Evolutionary conservation across 2,797 vertebrate species (phyloP).

Genomic region (Tapirus indicus): DNA sequence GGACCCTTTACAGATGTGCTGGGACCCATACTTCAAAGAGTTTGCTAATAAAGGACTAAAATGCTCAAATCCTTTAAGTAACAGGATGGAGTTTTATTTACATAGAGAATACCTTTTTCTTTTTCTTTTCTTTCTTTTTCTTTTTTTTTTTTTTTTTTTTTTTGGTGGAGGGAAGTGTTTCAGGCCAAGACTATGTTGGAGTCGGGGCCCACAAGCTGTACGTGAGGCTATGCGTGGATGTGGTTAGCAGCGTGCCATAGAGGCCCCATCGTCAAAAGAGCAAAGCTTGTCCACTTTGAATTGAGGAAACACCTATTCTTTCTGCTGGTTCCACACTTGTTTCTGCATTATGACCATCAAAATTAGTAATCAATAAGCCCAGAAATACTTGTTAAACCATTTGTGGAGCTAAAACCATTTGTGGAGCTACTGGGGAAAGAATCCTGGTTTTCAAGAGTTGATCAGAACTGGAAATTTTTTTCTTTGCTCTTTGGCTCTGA

Average conservation of each 20-base stretch:
- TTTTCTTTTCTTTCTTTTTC: background rate
- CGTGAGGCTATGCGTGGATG: background rate
- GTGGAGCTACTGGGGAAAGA: background rate
- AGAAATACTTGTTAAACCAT: background rate
- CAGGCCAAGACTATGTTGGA: background rate
- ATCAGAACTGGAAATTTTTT: background rate
- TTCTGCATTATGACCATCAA: slow-evolving; percentile 2
- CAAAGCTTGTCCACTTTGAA: slow-evolving; percentile 25
- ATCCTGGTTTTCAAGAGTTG: background rate
- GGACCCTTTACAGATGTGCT: background rate
- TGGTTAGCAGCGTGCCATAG: slow-evolving; percentile 10
- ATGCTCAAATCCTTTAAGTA: slow-evolving; percentile 57
- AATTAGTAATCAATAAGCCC: background rate
- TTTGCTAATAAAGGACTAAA: slow-evolving; percentile 66
- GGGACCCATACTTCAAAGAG: slow-evolving; percentile 49
- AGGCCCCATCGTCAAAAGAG: slow-evolving; percentile 10
- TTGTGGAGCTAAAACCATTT: background rate
- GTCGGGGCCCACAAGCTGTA: slow-evolving; percentile 33
- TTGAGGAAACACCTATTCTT: background rate
- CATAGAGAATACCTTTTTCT: background rate
- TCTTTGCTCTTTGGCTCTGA: slow-evolving; percentile 29
- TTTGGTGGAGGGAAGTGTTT: background rate
- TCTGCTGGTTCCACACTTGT: background rate
- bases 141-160: background rate
- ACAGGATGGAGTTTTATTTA: slow-evolving; percentile 45